Evolutionary conservation across 2,888 invertebrate species (phyloP).

Genomic region (Smittia aterrima): DNA sequence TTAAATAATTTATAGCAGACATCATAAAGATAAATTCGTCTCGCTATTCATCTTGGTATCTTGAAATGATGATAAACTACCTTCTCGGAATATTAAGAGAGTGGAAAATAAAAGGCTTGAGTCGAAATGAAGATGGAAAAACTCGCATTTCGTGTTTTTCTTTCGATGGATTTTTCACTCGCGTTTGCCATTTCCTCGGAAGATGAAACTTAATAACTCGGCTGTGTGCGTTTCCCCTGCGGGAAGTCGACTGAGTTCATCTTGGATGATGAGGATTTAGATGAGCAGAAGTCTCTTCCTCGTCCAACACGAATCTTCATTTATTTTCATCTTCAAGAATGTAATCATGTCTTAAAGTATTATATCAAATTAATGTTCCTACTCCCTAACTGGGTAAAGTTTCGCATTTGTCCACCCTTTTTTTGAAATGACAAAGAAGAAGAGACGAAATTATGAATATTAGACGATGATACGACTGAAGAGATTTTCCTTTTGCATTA

Average conservation of each 20-base stretch:
- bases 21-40: constrained; percentile 23
- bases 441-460: not conserved
- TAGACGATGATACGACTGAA: not conserved
- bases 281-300: too few species aligned
- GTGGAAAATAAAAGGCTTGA: not conserved
- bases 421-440: too few species aligned
- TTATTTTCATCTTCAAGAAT: not conserved
- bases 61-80: constrained; percentile 39
- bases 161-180: too few species aligned
- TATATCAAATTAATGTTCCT: constrained; percentile 21
- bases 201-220: too few species aligned
- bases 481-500: not conserved
- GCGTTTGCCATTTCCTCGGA: too few species aligned
- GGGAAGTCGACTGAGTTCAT: too few species aligned
- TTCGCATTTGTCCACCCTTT: not conserved
- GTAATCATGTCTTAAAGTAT: constrained; percentile 39
- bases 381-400: not conserved
- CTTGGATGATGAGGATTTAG: too few species aligned
- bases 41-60: constrained; percentile 19
- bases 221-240: too few species aligned
- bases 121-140: not conserved
- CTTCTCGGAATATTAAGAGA: constrained; percentile 32
- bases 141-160: too few species aligned
- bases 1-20: too few species aligned
- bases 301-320: too few species aligned